Conservation (phyloP, 53 echinoderm and acorn worm species). For the Apostichopus leukothele region DNA sequence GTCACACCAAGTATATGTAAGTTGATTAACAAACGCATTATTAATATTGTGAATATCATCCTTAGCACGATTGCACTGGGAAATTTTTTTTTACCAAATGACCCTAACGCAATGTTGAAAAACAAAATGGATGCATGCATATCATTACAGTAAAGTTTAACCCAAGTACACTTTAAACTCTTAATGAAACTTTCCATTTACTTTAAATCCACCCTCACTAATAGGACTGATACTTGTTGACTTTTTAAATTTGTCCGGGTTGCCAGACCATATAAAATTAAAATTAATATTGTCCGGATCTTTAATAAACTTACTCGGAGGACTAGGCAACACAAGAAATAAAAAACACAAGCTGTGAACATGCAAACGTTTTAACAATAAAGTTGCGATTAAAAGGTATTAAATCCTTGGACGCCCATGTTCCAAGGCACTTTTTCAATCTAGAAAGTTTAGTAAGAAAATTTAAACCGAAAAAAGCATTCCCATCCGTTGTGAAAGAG, state of each 20-base stretch:
- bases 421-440: background rate
- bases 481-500: background rate
- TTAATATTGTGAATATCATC: too few species aligned
- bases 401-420: background rate
- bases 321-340: background rate
- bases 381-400: background rate
- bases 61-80: too few species aligned
- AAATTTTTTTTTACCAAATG: too few species aligned
- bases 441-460: background rate
- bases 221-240: background rate
- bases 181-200: background rate
- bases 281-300: background rate
- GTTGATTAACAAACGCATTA: too few species aligned
- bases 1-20: too few species aligned
- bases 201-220: background rate
- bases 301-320: background rate
- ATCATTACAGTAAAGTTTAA: background rate
- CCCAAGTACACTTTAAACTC: background rate
- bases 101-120: too few species aligned
- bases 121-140: too few species aligned
- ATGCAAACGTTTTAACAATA: conserved; percentile 11
- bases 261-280: background rate
- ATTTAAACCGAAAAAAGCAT: background rate
- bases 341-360: conserved; percentile 4
- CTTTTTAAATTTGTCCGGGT: background rate